phyloP scores from a whole-genome alignment of 2,888 invertebrate species.

The Agrotis clavis region DNA sequence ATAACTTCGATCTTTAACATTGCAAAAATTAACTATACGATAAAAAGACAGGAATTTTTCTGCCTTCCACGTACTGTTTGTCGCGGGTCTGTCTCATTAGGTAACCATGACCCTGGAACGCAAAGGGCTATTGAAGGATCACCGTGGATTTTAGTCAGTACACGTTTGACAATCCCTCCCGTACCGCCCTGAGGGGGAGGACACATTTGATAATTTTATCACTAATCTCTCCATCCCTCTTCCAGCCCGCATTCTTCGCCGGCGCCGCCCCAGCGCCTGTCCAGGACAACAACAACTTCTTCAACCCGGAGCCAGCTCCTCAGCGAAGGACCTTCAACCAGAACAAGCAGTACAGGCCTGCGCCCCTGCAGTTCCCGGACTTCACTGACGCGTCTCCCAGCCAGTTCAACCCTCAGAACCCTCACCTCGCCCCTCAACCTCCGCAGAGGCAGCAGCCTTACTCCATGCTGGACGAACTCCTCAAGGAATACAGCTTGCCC shows the following conservation, averaged over 20 bases:
- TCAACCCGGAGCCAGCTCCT: constrained; percentile 79
- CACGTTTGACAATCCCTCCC: too few species aligned
- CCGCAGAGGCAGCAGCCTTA: constrained; percentile 75
- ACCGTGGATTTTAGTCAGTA: too few species aligned
- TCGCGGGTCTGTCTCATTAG: too few species aligned
- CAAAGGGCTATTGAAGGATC: too few species aligned
- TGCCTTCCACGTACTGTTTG: too few species aligned
- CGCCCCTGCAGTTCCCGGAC: constrained; percentile 70
- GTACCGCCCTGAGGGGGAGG: too few species aligned
- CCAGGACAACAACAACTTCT: constrained; percentile 75
- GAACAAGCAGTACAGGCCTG: constrained; percentile 82
- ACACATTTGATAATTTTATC: too few species aligned
- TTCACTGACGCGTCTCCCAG: constrained; percentile 68
- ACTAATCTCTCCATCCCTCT: not conserved
- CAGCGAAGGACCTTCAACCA: constrained; percentile 77
- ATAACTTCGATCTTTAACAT: too few species aligned
- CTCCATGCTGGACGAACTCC: constrained; percentile 94
- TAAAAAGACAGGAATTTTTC: too few species aligned
- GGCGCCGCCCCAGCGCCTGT: constrained; percentile 83
- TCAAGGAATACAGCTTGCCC: constrained; percentile 95
- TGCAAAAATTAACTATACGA: too few species aligned
- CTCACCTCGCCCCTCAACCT: constrained; percentile 58
- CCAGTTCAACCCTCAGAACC: not conserved
- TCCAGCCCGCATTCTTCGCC: constrained; percentile 86
- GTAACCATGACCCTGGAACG: too few species aligned